phyloP scores from a whole-genome alignment of 1,140 invertebrate species.

The Danaus melanippus region DNA sequence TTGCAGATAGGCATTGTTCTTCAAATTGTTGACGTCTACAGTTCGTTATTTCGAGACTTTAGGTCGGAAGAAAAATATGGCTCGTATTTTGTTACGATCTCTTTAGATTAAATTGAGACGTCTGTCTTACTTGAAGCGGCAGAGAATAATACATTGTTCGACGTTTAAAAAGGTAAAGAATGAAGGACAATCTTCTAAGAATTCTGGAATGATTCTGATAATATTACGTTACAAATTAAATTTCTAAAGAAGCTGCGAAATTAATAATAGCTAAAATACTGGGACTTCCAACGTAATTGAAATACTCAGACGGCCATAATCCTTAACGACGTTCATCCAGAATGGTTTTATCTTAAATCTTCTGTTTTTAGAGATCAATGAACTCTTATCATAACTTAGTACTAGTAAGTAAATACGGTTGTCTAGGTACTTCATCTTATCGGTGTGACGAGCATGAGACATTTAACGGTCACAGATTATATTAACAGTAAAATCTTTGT shows the following conservation, averaged over 20 bases:
- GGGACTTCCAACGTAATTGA: no score
- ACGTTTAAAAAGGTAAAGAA: no score
- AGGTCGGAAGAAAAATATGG: conserved; percentile 2
- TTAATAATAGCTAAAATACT: no score
- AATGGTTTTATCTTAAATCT: no score
- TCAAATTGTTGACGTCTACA: conserved; percentile 18
- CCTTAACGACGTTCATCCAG: no score
- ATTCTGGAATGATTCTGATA: no score
- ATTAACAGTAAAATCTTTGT: conserved; percentile 4
- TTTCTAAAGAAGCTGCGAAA: no score
- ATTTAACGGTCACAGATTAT: conserved; percentile 15
- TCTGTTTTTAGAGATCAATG: conserved; percentile 19
- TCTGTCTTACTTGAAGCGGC: no score
- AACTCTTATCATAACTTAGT: conserved; percentile 25
- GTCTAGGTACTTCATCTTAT: conserved; percentile 26
- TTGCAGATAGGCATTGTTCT: conserved; percentile 19
- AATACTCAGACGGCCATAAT: no score
- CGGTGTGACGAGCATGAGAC: conserved; percentile 23
- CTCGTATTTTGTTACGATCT: conserved; percentile 2
- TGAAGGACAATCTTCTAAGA: no score
- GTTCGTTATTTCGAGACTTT: conserved; percentile 16
- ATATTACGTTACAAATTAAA: no score
- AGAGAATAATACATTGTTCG: no score
- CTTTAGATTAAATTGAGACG: conserved; percentile 7
- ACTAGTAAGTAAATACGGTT: conserved; percentile 19